Evolutionary conservation across 2,888 invertebrate genomes (phyloP), one percentile per base, ranked within the genome.

Genomic region (Drosophila sordidula): DNA sequence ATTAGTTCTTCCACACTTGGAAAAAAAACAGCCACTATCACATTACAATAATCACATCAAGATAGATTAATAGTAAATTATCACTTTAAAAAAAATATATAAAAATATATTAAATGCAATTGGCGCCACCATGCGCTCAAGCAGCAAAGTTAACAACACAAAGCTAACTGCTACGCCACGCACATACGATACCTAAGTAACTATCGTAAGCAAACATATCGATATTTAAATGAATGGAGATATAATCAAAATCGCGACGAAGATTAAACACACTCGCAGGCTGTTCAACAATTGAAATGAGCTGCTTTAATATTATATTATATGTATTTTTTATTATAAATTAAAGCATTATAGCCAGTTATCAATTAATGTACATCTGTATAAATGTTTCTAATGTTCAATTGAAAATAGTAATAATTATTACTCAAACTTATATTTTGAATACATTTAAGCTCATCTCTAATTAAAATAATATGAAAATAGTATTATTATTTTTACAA

Each of bases 141-240:
- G 14, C 9, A 12, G 25, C 4, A 3, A 1, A 34, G 22, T 4
- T n/a, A 0, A 5, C 25, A 3, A 4, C 9, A 18, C 6, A 3
- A 38, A 34, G 62, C 34, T 34, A 2, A 36, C 3, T 45, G 65
- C 16, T 69, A 39, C 9, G 29, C 5, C 11, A 71, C 44, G 2
- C 12, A 3, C 5, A 26, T 5, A 11, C 32, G 22, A 61, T 61
- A 61, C 0, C 6, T 2, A 18, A 14, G 1, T 0, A n/a, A 41
- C 9, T 34, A 70, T 67, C 66, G 45, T 12, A n/a, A 22, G 2
- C 8, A 6, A 9, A n/a, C 8, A 1, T 54, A 49, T 45, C 68
- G 52, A 44, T 52, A 41, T 41, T 29, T 9, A 0, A 22, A 32
- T 32, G 6, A 4, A 11, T 12, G 34, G 4, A 11, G 3, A 3